Conservation (phyloP, 92 coral and sea anemone genomes). For the Galaxea fascicularis region DNA sequence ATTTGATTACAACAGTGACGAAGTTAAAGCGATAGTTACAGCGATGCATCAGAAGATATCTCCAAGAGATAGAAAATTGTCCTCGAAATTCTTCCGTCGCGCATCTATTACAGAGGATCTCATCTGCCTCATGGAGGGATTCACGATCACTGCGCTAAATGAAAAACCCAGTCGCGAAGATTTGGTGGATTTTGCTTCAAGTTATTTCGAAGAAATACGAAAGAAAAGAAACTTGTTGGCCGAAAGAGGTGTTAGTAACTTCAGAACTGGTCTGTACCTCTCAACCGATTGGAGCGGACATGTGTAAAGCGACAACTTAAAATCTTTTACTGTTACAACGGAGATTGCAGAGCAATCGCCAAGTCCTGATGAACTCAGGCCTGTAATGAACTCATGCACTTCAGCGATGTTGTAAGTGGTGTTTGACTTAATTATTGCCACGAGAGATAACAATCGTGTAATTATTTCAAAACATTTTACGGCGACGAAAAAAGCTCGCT, state of each 20-base stretch:
- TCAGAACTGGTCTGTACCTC: constrained; percentile 68
- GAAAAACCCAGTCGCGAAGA: constrained; percentile 55
- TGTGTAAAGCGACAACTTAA: background rate
- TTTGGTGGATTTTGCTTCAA: constrained; percentile 64
- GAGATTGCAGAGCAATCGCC: too few relatives aligned
- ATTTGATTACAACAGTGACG: background rate
- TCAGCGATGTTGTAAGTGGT: background rate
- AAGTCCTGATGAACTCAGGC: too few relatives aligned
- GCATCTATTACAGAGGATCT: constrained; percentile 62
- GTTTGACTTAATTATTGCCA: background rate
- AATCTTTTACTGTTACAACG: too few relatives aligned
- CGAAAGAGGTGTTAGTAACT: constrained; percentile 64
- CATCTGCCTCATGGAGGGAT: constrained; percentile 66
- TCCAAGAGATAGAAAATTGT: constrained; percentile 10
- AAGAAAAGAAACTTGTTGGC: constrained; percentile 52
- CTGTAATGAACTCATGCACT: too few relatives aligned
- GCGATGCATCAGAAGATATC: constrained; percentile 32
- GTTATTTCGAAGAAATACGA: constrained; percentile 56
- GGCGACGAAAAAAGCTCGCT: background rate
- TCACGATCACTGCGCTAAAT: constrained; percentile 63
- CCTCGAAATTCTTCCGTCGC: constrained; percentile 29
- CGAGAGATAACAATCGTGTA: background rate
- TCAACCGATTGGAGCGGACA: constrained; percentile 60
- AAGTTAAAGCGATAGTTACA: background rate
- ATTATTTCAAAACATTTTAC: background rate